Base-by-base conservation (phyloP, 2,113 vertebrate species). In the Acrocephalus kingi region DNA sequence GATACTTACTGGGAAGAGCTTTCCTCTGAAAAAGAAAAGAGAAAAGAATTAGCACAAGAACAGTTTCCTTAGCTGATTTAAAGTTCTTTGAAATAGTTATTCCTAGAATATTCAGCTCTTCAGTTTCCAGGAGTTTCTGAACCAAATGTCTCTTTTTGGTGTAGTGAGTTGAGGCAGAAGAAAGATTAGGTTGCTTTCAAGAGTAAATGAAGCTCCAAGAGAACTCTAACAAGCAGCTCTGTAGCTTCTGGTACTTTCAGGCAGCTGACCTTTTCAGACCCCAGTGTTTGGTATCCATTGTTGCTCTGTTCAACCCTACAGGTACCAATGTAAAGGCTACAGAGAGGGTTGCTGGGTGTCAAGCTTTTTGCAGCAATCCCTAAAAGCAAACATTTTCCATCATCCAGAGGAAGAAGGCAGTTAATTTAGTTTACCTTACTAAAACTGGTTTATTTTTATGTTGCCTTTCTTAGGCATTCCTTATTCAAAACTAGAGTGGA, bases 1-100 rank as follows among this genome's bases (percentile, higher is more conserved):
- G 90, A 93, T 97, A 98, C 98, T 98, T 98, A 98, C 98, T 97
- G 96, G 55, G 98, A 97, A 81, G 98, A 95, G 35, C 91, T 94
- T 97, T 96, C 94, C 93, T 97, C 98, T 98, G 86, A 31, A 89
- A 83, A 76, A 76, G 4, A 41, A 41, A 78, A 33, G 72, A 46
- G 58, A 49, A 77, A 39, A 41, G 1, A n/a, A 64, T 97, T 94
- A 97, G 39, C 49, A 83, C 28, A 89, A 21, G 51, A 94, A 35
- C 10, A 62, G 19, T 87, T 72, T 86, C 39, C 39, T 67, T 39
- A 93, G 27, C 41, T 48, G 63, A 55, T 93, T 67, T 82, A 68
- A 52, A 74, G 49, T 39, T 68, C 6, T 87, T 49, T 79, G 56
- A 72, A 78, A 62, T 41, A 77, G 22, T 59, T 92, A 46, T 43